Conservation (phyloP, 2,888 invertebrate species). For the Tyria jacobaeae region DNA sequence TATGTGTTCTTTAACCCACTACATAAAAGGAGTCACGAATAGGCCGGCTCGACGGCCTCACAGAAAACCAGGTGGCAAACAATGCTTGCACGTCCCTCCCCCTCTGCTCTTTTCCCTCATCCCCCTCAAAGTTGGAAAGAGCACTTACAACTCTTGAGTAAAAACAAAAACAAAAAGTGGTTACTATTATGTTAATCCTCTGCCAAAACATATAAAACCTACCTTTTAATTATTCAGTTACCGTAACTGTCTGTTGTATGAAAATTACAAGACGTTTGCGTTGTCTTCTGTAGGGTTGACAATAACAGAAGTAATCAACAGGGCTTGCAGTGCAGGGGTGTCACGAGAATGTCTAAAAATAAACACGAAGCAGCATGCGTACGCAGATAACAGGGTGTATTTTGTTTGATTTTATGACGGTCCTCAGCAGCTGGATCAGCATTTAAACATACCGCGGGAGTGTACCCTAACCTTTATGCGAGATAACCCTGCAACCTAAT, state of each 20-base stretch:
- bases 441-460: conserved; percentile 14
- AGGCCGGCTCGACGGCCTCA: too few relatives aligned
- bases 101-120: too few relatives aligned
- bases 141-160: too few relatives aligned
- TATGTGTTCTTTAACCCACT: too few relatives aligned
- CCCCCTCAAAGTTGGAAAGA: too few relatives aligned
- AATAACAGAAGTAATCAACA: conserved; percentile 10
- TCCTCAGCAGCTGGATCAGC: conserved; percentile 20
- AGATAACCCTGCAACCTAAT: conserved; percentile 15
- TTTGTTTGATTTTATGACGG: conserved; percentile 18
- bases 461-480: conserved; percentile 18
- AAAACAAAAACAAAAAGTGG: not conserved
- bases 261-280: conserved; percentile 2
- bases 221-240: not conserved
- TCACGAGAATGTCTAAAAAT: conserved; percentile 18
- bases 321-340: not conserved
- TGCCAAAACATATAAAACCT: conserved; percentile 2
- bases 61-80: too few relatives aligned
- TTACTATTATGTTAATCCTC: not conserved
- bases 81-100: too few relatives aligned
- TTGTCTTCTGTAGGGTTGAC: conserved; percentile 1
- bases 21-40: too few relatives aligned
- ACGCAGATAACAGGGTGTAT: conserved; percentile 17
- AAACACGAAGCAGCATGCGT: conserved; percentile 11
- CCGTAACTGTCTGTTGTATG: not conserved